These are phyloP conservation scores for Coracopsis vasa DNA, from an alignment of 2,113 vertebrate genomes.

Conservation along the genomic window DNA sequence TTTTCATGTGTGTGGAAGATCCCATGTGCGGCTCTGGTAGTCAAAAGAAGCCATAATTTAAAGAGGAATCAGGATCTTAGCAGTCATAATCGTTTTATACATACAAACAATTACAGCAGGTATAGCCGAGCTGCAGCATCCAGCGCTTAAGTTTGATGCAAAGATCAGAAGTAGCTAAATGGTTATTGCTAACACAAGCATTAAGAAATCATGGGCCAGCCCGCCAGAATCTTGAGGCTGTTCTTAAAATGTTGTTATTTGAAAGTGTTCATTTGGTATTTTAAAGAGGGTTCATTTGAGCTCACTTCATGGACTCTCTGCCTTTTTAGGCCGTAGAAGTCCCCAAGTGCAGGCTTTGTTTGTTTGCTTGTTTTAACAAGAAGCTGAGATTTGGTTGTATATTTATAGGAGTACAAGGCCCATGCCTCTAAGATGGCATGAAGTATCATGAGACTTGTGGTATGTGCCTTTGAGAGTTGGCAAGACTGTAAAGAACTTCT, in stretches of 20 bases:
- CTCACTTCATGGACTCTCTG: neutral
- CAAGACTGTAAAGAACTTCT: slow-evolving; percentile 7
- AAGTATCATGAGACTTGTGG: slow-evolving; percentile 22
- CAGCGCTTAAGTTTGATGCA: neutral
- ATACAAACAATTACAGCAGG: neutral
- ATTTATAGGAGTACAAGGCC: slow-evolving; percentile 19
- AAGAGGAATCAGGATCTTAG: neutral
- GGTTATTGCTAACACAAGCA: neutral
- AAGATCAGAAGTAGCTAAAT: neutral
- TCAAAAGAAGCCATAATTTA: slow-evolving; percentile 11
- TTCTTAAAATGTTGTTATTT: neutral
- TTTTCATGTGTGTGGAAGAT: neutral
- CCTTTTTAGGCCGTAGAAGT: slow-evolving; percentile 30
- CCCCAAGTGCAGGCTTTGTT: neutral
- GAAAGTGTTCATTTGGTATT: neutral
- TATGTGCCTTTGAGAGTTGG: slow-evolving; percentile 12
- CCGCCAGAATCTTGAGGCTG: neutral
- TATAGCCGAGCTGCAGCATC: neutral
- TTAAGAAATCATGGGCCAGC: neutral
- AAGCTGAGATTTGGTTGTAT: neutral
- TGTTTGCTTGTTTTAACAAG: neutral
- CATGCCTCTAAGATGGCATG: slow-evolving; percentile 1
- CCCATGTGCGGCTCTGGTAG: neutral
- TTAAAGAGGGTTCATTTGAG: neutral
- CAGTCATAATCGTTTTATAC: neutral